Percentiles rank a stretch among this genome's conserved stretches.
Conservation (phyloP, 1,140 invertebrate species). For the Cardiocondyla obscurior region DNA sequence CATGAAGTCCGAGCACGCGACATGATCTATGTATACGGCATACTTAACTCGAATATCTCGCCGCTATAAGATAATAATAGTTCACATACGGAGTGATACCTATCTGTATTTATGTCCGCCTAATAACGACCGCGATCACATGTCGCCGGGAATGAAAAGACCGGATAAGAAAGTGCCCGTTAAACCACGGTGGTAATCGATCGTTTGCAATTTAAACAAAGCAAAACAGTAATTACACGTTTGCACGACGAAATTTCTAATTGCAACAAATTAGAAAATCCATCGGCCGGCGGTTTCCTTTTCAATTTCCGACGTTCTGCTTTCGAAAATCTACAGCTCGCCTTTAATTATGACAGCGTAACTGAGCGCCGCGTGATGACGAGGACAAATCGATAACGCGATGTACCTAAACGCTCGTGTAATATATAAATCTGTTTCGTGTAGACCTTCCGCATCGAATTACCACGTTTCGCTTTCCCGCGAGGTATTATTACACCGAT, state of each 20-base stretch:
- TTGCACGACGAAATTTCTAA: background rate
- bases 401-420: background rate
- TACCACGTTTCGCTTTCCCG: background rate
- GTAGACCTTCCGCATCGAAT: background rate
- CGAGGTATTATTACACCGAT: constrained; percentile 3
- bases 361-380: background rate
- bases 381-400: background rate
- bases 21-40: background rate
- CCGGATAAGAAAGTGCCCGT: background rate
- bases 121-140: background rate
- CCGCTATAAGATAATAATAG: constrained; percentile 19
- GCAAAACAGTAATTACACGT: background rate
- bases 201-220: background rate
- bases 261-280: background rate
- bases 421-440: constrained; percentile 1
- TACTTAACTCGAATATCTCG: constrained; percentile 4
- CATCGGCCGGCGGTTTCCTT: background rate
- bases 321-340: background rate
- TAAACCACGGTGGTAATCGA: background rate
- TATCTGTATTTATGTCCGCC: background rate
- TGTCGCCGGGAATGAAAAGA: background rate
- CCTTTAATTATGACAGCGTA: background rate
- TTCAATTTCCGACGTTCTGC: background rate
- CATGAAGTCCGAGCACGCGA: background rate
- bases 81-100: background rate